Conservation (phyloP, 2,113 vertebrate species). For the Hydrolagus affinis region DNA sequence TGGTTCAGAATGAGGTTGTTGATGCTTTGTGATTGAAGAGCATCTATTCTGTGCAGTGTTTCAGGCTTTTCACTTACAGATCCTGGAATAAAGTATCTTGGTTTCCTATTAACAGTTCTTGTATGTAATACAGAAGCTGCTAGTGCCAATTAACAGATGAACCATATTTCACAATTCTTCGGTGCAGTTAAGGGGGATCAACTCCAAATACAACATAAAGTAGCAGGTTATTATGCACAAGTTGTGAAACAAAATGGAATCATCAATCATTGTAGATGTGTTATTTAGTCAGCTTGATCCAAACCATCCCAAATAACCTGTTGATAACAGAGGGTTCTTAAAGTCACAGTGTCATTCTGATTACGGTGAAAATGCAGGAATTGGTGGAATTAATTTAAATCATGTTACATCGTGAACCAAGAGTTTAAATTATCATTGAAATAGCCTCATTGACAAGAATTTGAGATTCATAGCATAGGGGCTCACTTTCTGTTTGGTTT, state of each 20-base stretch:
- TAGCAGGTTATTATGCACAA: background rate
- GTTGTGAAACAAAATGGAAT: background rate
- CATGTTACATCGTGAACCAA: background rate
- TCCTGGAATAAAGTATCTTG: background rate
- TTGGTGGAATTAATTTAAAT: background rate
- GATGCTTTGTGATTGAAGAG: slow-evolving; percentile 51
- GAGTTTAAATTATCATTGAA: too few species aligned
- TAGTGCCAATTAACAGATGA: background rate
- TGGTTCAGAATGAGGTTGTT: slow-evolving; percentile 52
- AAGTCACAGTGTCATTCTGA: background rate
- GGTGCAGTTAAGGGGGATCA: background rate
- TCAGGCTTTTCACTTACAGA: slow-evolving; percentile 1
- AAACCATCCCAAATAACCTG: background rate
- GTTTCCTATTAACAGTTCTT: background rate
- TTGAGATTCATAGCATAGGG: too few species aligned
- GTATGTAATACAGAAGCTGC: background rate
- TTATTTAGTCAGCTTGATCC: background rate
- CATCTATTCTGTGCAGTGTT: background rate
- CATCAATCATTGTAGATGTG: background rate
- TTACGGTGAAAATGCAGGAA: background rate
- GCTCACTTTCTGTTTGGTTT: too few species aligned
- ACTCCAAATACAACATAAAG: background rate
- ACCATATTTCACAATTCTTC: background rate
- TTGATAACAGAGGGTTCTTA: background rate
- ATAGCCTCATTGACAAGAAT: too few species aligned